Evolutionary conservation across 2,797 vertebrate genomes (phyloP).

Genomic region (Poecilia gillii): DNA sequence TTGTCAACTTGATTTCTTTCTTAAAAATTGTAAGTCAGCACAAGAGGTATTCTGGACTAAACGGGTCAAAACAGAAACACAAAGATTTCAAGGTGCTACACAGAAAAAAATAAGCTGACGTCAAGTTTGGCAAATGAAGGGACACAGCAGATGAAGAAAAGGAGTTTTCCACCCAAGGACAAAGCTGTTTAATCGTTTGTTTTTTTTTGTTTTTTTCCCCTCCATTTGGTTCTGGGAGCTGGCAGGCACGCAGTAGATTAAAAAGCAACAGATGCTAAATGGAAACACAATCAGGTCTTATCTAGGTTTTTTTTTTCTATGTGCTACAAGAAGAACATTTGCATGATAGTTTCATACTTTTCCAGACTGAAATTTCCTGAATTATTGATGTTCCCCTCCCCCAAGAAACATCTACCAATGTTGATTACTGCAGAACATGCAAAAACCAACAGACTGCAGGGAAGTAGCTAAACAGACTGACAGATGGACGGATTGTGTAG

Average conservation of each 20-base stretch:
- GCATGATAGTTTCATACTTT: not conserved
- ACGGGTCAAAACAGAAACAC: conserved; percentile 15
- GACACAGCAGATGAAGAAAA: conserved; percentile 11
- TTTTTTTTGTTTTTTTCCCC: too few relatives aligned
- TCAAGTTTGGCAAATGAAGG: conserved; percentile 31
- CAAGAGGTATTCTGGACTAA: conserved; percentile 27
- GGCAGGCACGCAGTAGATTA: not conserved
- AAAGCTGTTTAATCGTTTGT: not conserved
- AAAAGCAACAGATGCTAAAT: conserved; percentile 1
- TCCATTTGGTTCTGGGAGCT: not conserved
- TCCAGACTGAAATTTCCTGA: not conserved
- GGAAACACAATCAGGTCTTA: not conserved
- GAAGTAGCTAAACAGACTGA: not conserved
- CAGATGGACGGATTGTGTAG: not conserved
- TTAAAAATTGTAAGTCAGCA: conserved; percentile 1
- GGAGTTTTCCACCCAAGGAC: conserved; percentile 20
- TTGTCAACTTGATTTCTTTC: not conserved
- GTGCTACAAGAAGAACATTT: not conserved
- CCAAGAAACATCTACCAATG: not conserved
- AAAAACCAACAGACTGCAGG: not conserved
- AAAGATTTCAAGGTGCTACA: conserved; percentile 35
- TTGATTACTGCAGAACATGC: not conserved
- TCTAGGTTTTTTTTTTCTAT: not conserved
- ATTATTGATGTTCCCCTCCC: not conserved
- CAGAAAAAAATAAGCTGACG: conserved; percentile 50